Base-by-base conservation (phyloP, 2,113 vertebrate genomes). In the Thalassoma bifasciatum region DNA sequence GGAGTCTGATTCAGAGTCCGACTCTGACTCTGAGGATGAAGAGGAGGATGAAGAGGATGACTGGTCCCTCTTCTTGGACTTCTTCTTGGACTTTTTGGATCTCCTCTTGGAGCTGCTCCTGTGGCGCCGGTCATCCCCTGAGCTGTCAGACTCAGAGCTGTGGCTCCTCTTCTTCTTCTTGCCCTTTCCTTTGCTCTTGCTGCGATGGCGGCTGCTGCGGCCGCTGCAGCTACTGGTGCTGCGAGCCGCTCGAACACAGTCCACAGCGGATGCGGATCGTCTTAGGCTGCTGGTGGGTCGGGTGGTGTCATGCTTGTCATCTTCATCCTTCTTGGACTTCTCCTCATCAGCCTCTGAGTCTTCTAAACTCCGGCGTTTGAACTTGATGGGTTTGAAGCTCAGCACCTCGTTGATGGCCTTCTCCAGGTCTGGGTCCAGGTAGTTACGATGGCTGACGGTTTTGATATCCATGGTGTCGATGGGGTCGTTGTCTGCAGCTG, bases 341-440 rank as follows among this genome's bases (percentile, higher is more conserved):
- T 70, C 49, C 13, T 78, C 87, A 36, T 93, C 92, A 0, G 16
- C 82, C 57, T 89, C 89, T 0, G 96, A 97, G 66, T 96, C 95
- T 47, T 95, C 96, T 59, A 95, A 90, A 80, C 95, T 95, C 54
- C 88, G 94, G 62, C 94, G 92, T 87, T 95, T 95, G 57, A 95
- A 95, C 17, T 91, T 81, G 69, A 90, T 89, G 0, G 96, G 95
- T 85, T 96, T 96, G 89, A 97, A 99, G 87, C 92, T 98, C 79
- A 99, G 85, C 23, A 99, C 97, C 84, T 99, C 98, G 1, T 95
- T 95, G 88, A 99, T 98, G 65, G 98, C 97, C 0, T 96, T 96
- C 81, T 99, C 98, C 82, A 99, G 91, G 81, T 97, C 96, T 0
- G 97, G 97, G 86, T 99, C 97, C 0, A 99, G 93, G 90, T 96